Percentiles rank a stretch among this genome's conserved stretches.
These are phyloP conservation scores for Atrichornis clamosus DNA, from an alignment of 2,113 vertebrate genomes.

Conservation along the genomic window DNA sequence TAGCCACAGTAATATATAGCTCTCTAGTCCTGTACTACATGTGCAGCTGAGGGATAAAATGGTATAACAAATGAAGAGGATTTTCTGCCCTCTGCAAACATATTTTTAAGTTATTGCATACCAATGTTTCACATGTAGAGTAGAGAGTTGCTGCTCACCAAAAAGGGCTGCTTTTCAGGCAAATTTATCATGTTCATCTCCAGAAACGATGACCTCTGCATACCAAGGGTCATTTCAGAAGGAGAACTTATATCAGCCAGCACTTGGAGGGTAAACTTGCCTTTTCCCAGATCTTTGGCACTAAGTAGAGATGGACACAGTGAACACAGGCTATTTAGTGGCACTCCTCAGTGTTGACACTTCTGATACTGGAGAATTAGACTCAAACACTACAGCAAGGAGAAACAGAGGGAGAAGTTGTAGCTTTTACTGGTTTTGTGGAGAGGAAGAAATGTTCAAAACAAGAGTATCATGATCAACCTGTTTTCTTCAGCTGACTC, in stretches of 20 bases:
- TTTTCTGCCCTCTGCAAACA: neutral
- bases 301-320: neutral
- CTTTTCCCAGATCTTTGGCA: neutral
- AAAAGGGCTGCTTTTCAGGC: neutral
- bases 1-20: neutral
- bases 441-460: neutral
- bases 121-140: neutral
- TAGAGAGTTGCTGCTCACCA: neutral
- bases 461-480: neutral
- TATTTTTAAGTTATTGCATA: neutral
- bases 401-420: neutral
- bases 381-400: neutral
- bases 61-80: neutral
- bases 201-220: neutral
- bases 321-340: neutral
- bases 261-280: neutral
- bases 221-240: neutral
- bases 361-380: neutral
- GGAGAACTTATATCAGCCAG: neutral
- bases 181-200: neutral
- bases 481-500: neutral
- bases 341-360: fast-evolving
- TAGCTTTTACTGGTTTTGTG: neutral
- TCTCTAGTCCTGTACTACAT: neutral
- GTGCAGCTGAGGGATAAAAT: neutral